These are phyloP conservation scores for Panzeria rudis DNA, from an alignment of 2,888 invertebrate species.

Conservation along the genomic window DNA sequence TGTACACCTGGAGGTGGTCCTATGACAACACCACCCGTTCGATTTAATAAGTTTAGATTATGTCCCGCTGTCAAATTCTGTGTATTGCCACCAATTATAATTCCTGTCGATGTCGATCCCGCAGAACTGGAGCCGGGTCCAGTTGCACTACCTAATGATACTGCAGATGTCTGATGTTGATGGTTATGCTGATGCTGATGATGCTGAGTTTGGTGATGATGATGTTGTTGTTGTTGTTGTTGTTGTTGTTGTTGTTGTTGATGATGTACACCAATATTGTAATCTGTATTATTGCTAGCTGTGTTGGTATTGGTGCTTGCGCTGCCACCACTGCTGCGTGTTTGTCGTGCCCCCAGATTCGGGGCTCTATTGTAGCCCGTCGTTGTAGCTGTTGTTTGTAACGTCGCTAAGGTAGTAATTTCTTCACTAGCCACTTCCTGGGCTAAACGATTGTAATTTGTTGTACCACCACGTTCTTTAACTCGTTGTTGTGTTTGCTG, in stretches of 20 bases:
- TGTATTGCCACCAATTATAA: slow-evolving; percentile 73
- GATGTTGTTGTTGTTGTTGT: slow-evolving; percentile 61
- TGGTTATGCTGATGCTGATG: slow-evolving; percentile 70
- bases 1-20: slow-evolving; percentile 73
- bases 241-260: slow-evolving; percentile 58
- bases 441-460: slow-evolving; percentile 63
- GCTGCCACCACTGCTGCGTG: slow-evolving; percentile 78
- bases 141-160: slow-evolving; percentile 61
- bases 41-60: slow-evolving; percentile 65
- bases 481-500: slow-evolving; percentile 48
- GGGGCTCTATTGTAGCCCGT: slow-evolving; percentile 81
- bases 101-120: slow-evolving; percentile 48
- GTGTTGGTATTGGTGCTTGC: slow-evolving; percentile 76
- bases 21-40: slow-evolving; percentile 64
- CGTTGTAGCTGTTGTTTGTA: slow-evolving; percentile 79
- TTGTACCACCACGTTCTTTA: slow-evolving; percentile 58
- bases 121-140: slow-evolving; percentile 44
- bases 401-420: slow-evolving; percentile 72
- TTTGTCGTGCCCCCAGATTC: slow-evolving; percentile 82
- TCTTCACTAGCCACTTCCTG: slow-evolving; percentile 72
- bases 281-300: slow-evolving; percentile 75
- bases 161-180: slow-evolving; percentile 73
- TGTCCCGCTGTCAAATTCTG: slow-evolving; percentile 23
- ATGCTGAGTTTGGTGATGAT: slow-evolving; percentile 63
- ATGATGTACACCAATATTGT: slow-evolving; percentile 71